These are phyloP conservation scores for Syndactyla subalaris DNA, from an alignment of 2,797 vertebrate genomes.

Conservation along the genomic window DNA sequence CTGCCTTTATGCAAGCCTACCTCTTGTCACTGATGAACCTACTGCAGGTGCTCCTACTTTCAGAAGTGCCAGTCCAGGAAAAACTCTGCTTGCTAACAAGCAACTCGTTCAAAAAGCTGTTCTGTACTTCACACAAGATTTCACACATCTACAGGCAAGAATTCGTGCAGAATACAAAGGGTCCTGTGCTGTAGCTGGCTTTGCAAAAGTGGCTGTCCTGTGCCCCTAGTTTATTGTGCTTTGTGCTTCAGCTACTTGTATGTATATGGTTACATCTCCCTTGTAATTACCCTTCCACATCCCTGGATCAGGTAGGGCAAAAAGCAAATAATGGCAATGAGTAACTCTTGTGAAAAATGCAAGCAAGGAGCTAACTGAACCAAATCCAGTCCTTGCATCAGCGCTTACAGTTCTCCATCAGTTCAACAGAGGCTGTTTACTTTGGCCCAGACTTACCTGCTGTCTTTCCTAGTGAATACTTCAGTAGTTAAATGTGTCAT, in stretches of 20 bases:
- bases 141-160: background rate
- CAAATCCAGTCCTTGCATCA: background rate
- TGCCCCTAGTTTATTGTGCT: background rate
- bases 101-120: background rate
- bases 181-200: background rate
- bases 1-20: conserved; percentile 39
- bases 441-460: background rate
- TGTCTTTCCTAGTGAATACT: background rate
- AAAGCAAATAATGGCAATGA: background rate
- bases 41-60: background rate
- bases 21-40: conserved; percentile 20
- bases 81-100: background rate
- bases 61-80: background rate
- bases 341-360: background rate
- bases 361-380: background rate
- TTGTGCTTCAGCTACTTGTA: background rate
- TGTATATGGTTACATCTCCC: background rate
- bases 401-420: background rate
- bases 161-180: background rate
- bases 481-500: background rate
- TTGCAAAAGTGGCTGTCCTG: background rate
- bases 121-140: background rate
- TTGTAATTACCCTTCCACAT: background rate
- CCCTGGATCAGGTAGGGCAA: background rate
- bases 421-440: background rate